Conservation (phyloP, 2,888 invertebrate species). For the Agrypnus murinus region DNA sequence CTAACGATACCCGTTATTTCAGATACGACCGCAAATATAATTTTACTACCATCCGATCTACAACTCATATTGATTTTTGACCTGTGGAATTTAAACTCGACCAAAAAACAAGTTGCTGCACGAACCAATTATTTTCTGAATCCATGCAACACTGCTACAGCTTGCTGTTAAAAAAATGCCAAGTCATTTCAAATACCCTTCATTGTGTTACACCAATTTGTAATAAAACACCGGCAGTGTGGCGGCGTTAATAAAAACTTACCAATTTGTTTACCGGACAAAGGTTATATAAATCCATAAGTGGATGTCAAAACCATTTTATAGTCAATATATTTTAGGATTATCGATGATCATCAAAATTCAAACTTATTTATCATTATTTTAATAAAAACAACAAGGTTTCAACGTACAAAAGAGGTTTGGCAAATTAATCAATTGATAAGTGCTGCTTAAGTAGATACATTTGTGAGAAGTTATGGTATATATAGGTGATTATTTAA, state of each 20-base stretch:
- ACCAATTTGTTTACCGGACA: neutral
- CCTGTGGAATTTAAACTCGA: slow-evolving; percentile 49
- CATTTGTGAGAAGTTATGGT: neutral
- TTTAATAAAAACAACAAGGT: slow-evolving; percentile 10
- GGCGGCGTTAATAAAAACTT: neutral
- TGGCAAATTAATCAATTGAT: neutral
- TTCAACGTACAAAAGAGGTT: no score
- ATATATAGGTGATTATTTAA: neutral
- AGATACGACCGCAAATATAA: slow-evolving; percentile 65
- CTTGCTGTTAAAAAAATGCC: slow-evolving; percentile 25
- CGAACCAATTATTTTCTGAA: slow-evolving; percentile 51
- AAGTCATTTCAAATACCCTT: slow-evolving; percentile 29
- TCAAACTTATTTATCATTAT: neutral
- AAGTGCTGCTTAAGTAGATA: neutral
- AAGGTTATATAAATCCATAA: neutral
- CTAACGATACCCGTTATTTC: slow-evolving; percentile 66
- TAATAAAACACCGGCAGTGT: slow-evolving; percentile 24
- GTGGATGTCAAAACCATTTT: neutral
- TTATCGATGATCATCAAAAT: neutral
- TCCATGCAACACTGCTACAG: slow-evolving; percentile 34
- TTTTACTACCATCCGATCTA: slow-evolving; percentile 64
- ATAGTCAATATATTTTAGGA: neutral
- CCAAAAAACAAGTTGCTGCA: slow-evolving; percentile 49
- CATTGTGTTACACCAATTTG: slow-evolving; percentile 25
- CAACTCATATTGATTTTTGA: slow-evolving; percentile 54